Evolutionary conservation across 2,113 vertebrate species (phyloP).

Genomic region (Cyprinodon brontotheroides): DNA sequence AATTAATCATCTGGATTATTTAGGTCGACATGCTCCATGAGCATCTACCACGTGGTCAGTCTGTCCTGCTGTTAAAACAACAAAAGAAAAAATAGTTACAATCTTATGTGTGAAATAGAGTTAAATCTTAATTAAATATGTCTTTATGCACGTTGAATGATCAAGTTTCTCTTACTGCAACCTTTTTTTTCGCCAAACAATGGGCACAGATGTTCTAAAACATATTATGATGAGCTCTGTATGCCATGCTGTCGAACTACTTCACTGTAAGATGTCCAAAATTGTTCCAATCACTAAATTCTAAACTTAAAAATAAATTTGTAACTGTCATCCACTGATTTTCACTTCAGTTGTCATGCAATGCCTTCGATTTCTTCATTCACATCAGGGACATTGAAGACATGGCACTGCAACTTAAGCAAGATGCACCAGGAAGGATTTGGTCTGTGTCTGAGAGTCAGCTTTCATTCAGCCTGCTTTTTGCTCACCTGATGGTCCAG

Average conservation of each 20-base stretch:
- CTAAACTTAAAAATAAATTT: not conserved
- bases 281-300: not conserved
- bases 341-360: not conserved
- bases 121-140: too few relatives aligned
- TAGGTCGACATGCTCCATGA: slow-evolving; percentile 45
- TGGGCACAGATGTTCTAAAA: too few relatives aligned
- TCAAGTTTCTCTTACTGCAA: too few relatives aligned
- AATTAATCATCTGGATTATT: slow-evolving; percentile 69
- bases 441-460: not conserved
- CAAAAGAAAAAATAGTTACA: not conserved
- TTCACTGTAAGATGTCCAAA: not conserved
- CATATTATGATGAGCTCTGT: not conserved
- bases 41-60: slow-evolving; percentile 3
- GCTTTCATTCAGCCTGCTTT: too few relatives aligned
- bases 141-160: too few relatives aligned
- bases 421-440: not conserved
- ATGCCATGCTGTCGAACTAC: not conserved
- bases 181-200: too few relatives aligned
- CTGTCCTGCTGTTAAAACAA: not conserved
- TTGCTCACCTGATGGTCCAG: too few relatives aligned
- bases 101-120: too few relatives aligned
- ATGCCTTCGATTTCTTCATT: not conserved
- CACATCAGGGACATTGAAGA: not conserved
- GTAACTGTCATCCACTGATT: not conserved
- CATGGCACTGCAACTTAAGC: not conserved